Conservation (phyloP, 2,797 vertebrate species). For the Mastacembelus armatus region DNA sequence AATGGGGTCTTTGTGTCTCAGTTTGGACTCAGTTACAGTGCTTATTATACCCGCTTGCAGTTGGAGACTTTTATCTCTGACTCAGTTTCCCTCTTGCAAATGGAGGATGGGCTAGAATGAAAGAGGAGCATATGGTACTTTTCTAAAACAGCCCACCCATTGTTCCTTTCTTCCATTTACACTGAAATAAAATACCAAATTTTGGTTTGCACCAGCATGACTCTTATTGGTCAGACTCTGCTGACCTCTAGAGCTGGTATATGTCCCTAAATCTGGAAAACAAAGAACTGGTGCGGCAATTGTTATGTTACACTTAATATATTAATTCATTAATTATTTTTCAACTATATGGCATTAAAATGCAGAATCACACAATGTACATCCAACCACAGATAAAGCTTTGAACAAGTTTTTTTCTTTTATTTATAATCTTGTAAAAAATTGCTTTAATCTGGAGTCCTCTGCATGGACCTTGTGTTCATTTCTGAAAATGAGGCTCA, state of each 20-base stretch:
- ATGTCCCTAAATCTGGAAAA: conserved; percentile 18
- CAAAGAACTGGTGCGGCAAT: neutral
- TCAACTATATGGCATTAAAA: neutral
- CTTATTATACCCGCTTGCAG: conserved; percentile 33
- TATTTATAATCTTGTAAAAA: conserved; percentile 12
- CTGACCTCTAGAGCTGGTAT: conserved; percentile 31
- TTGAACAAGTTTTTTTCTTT: conserved; percentile 10
- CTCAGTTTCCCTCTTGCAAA: conserved; percentile 71
- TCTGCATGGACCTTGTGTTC: neutral
- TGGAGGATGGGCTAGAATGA: conserved; percentile 50
- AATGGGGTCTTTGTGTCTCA: conserved; percentile 69
- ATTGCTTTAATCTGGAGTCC: conserved; percentile 5
- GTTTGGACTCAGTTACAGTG: conserved; percentile 33
- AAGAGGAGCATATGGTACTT: conserved; percentile 46
- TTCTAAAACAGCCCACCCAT: conserved; percentile 75
- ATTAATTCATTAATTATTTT: neutral
- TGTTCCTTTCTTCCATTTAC: conserved; percentile 66
- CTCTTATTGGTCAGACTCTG: conserved; percentile 46
- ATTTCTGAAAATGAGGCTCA: conserved; percentile 6
- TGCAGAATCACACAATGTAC: neutral
- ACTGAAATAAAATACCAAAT: conserved; percentile 65
- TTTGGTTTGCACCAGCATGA: conserved; percentile 19
- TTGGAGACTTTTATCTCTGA: conserved; percentile 65
- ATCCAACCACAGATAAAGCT: neutral
- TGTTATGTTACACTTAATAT: conserved; percentile 6